Base-by-base conservation (phyloP, 2,888 invertebrate genomes). In the Heliothis peltigera region DNA sequence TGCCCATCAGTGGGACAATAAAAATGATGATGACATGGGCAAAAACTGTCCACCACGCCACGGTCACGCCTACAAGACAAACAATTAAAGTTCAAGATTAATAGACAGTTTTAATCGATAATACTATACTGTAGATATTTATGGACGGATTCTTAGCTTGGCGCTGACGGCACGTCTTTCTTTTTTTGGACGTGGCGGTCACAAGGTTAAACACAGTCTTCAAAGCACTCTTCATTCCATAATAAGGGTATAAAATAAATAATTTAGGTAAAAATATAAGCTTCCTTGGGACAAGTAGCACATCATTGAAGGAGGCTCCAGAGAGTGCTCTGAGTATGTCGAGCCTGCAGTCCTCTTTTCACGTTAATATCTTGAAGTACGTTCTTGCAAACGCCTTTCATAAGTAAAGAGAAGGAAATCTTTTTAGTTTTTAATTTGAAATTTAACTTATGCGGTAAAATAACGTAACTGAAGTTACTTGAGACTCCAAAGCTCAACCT, bases 321-420 rank as follows among this genome's bases (percentile, higher is more conserved):
- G 18, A 25, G 43, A 53, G 46, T 56, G 39, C 75, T 77, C 42
- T 17, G 43, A 60, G 72, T 56, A 65, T 73, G 64, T 64, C 35
- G 77, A 76, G 56, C 56, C 53, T 56, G 65, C 72, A 71, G 39
- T 56, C 42, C 77, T 75, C 32, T 25, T 42, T 19, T n/a, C 58
- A 28, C 39, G 58, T 75, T 32, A 70, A 61, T 46, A 57, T 63
- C 70, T 28, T 70, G 17, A 72, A 76, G 66, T 35, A 18, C 35
- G 17, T 43, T 39, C 42, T 48, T 52, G 56, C 17, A 70, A 75
- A 75, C 8, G 56, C 44, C 15, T 17, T 62, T 56, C 25, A 75
- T 44, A 49, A 56, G 42, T 49, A 68, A 68, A 49, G 28, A 39
- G 53, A 2, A 22, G 17, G 1, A 44, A 53, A 49, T 21, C 17